phyloP scores from a whole-genome alignment of 92 coral and sea anemone genomes.

The Phymanthus crucifer region DNA sequence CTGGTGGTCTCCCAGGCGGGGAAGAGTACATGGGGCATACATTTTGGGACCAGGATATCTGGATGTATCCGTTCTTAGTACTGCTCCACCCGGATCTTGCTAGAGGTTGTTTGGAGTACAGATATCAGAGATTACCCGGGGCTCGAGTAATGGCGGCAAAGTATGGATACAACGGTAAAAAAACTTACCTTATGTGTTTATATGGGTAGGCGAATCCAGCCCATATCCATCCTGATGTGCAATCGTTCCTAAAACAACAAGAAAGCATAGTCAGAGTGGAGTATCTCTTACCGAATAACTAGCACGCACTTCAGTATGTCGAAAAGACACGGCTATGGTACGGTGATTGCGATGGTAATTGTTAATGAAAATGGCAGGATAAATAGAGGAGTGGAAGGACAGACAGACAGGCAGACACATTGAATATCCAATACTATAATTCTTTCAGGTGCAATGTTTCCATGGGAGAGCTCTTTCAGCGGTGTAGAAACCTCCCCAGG shows the following conservation, averaged over 20 bases:
- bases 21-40: slow-evolving; percentile 95
- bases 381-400: background rate
- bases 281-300: no score
- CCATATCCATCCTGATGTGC: background rate
- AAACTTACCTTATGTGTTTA: background rate
- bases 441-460: slow-evolving; percentile 89
- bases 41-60: slow-evolving; percentile 90
- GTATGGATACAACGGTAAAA: slow-evolving; percentile 69
- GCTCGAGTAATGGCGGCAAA: slow-evolving; percentile 66
- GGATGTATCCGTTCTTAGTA: slow-evolving; percentile 85
- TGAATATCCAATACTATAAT: background rate
- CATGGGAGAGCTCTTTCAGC: slow-evolving; percentile 84
- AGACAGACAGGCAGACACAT: background rate
- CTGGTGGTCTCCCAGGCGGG: slow-evolving; percentile 83
- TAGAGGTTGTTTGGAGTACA: slow-evolving; percentile 66
- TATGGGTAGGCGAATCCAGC: background rate
- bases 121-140: slow-evolving; percentile 72
- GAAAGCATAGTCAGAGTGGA: no score
- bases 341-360: no score
- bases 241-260: no score
- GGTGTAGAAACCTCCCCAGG: slow-evolving; percentile 87
- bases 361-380: no score
- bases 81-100: slow-evolving; percentile 78
- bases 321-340: no score
- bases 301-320: no score